A percentile compares a stretch with the other conserved stretches of the same genome.
Conservation (phyloP, 1,140 invertebrate species). For the Caerostris extrusa region DNA sequence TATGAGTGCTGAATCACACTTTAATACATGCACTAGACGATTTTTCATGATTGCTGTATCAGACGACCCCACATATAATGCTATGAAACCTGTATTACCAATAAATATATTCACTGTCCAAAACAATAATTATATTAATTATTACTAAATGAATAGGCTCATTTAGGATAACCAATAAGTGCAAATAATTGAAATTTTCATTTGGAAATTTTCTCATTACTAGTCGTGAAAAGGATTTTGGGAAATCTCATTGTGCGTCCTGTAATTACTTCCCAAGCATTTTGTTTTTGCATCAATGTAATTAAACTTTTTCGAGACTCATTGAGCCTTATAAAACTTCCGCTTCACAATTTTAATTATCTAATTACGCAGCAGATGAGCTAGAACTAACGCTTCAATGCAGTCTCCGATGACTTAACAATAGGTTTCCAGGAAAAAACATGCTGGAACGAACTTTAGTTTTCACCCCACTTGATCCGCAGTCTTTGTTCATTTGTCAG, state of each 20-base stretch:
- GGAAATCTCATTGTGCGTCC: background rate
- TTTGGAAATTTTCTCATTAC: background rate
- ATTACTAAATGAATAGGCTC: too few relatives aligned
- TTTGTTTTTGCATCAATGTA: background rate
- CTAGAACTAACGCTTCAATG: background rate
- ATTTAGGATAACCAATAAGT: too few relatives aligned
- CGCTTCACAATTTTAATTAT: constrained; percentile 28
- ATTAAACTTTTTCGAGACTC: background rate
- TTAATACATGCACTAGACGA: too few relatives aligned
- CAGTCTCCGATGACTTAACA: too few relatives aligned
- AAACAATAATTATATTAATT: too few relatives aligned
- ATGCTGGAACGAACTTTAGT: background rate
- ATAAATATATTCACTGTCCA: too few relatives aligned
- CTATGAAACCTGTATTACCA: too few relatives aligned
- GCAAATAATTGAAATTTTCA: background rate
- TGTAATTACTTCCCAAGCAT: background rate
- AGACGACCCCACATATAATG: too few relatives aligned
- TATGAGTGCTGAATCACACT: too few relatives aligned
- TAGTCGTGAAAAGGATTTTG: background rate
- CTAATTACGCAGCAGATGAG: background rate
- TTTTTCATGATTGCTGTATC: too few relatives aligned
- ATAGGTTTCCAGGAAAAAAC: too few relatives aligned
- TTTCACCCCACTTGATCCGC: background rate
- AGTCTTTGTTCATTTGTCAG: constrained; percentile 22
- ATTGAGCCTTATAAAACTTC: background rate